Evolutionary conservation across 2,113 vertebrate genomes (phyloP).

Genomic region (Ascaphus truei): DNA sequence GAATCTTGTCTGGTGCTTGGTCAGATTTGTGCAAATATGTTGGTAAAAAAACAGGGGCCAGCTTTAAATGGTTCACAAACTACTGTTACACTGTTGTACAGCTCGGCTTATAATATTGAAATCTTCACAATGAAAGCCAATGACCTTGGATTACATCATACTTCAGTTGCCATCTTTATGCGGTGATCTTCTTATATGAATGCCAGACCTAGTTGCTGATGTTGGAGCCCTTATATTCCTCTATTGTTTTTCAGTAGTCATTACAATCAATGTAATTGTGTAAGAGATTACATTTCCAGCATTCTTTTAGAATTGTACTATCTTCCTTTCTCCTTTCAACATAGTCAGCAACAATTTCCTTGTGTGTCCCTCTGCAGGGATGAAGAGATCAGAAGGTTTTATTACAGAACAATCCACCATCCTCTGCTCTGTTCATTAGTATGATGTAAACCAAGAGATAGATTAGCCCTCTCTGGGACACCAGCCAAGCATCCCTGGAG

Average conservation of each 20-base stretch:
- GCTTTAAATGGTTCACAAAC: too few species aligned
- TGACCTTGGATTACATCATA: too few species aligned
- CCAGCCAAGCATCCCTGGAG: constrained; percentile 10
- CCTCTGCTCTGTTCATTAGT: neutral
- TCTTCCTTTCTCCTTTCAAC: neutral
- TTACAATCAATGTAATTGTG: neutral
- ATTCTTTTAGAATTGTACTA: neutral
- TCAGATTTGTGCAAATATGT: too few species aligned
- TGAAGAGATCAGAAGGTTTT: neutral
- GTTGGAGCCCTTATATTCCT: neutral
- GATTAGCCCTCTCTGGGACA: neutral
- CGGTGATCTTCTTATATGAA: too few species aligned
- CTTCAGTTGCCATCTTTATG: too few species aligned
- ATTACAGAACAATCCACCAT: neutral
- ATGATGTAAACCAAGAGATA: neutral
- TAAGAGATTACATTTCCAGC: neutral
- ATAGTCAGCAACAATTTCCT: neutral
- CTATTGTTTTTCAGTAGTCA: too few species aligned
- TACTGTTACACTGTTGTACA: too few species aligned
- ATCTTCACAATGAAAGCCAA: too few species aligned
- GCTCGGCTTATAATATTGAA: too few species aligned
- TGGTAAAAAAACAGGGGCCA: too few species aligned
- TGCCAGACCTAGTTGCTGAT: too few species aligned
- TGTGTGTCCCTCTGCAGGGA: neutral
- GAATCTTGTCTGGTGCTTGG: too few species aligned